Conservation (phyloP, 2,888 invertebrate genomes). For the Ormyrus nitidulus region DNA sequence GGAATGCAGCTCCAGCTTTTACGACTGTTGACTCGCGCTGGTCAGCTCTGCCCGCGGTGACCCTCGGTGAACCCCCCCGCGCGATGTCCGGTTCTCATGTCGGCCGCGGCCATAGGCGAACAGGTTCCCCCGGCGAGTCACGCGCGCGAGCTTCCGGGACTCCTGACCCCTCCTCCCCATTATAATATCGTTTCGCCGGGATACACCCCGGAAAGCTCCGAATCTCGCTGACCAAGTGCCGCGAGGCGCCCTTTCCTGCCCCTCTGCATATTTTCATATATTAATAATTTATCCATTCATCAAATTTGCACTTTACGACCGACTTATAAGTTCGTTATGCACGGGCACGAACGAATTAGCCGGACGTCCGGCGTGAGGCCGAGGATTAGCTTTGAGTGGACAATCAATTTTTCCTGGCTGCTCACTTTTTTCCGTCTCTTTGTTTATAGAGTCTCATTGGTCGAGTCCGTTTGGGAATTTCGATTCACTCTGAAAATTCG, state of each 20-base stretch:
- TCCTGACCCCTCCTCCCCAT: not conserved
- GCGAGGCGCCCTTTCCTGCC: no score
- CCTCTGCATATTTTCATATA: slow-evolving; percentile 49
- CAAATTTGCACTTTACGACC: slow-evolving; percentile 28
- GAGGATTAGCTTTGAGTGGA: slow-evolving; percentile 1
- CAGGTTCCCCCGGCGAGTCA: slow-evolving; percentile 21
- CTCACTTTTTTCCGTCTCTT: no score
- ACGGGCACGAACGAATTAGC: not conserved
- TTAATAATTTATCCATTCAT: slow-evolving; percentile 47
- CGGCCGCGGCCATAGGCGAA: not conserved
- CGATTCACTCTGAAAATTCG: no score
- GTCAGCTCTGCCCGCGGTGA: no score
- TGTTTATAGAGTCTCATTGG: no score
- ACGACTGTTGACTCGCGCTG: slow-evolving; percentile 67
- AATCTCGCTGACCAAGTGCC: slow-evolving; percentile 5
- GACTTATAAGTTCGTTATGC: not conserved
- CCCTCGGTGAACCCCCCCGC: slow-evolving; percentile 40
- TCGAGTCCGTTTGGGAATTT: no score
- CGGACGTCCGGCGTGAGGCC: not conserved
- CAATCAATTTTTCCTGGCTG: no score
- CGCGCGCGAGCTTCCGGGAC: slow-evolving; percentile 25
- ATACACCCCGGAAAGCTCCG: not conserved
- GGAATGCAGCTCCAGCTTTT: slow-evolving; percentile 55
- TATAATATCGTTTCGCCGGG: slow-evolving; percentile 8
- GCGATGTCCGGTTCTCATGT: slow-evolving; percentile 61